These are phyloP conservation scores for Enteromius trimaculatus DNA, from an alignment of 2,797 vertebrate genomes.

Conservation along the genomic window DNA sequence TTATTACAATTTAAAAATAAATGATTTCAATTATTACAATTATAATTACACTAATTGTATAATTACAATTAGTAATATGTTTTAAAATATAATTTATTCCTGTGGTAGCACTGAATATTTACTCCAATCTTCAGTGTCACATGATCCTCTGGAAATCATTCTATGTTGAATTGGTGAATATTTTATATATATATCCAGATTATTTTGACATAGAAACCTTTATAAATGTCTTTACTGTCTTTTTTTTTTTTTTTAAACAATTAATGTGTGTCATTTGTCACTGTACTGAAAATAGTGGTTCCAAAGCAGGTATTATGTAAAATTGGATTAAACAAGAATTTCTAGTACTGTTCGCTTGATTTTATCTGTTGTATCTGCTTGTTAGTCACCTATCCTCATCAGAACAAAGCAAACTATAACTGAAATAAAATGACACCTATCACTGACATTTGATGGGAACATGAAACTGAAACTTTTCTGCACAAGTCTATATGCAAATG, in stretches of 20 bases:
- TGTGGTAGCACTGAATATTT: background rate
- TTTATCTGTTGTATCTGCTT: background rate
- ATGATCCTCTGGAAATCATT: background rate
- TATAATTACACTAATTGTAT: no score
- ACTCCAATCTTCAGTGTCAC: background rate
- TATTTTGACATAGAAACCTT: background rate
- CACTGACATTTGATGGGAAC: background rate
- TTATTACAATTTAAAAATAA: background rate
- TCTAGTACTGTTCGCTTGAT: background rate
- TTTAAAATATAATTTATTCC: background rate
- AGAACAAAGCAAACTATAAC: constrained; percentile 9
- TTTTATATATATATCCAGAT: no score
- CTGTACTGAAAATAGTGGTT: background rate
- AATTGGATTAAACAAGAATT: background rate
- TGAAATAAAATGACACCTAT: background rate
- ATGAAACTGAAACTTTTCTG: background rate
- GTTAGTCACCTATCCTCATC: background rate
- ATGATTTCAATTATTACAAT: background rate
- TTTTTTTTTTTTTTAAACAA: background rate
- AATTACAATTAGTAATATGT: no score
- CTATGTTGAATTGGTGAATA: background rate
- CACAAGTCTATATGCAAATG: constrained; percentile 39
- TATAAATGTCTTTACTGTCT: background rate
- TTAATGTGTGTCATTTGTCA: background rate
- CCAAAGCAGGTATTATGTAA: background rate